phyloP scores from a whole-genome alignment of 2,888 invertebrate genomes.

The Cheilosia vulpina region DNA sequence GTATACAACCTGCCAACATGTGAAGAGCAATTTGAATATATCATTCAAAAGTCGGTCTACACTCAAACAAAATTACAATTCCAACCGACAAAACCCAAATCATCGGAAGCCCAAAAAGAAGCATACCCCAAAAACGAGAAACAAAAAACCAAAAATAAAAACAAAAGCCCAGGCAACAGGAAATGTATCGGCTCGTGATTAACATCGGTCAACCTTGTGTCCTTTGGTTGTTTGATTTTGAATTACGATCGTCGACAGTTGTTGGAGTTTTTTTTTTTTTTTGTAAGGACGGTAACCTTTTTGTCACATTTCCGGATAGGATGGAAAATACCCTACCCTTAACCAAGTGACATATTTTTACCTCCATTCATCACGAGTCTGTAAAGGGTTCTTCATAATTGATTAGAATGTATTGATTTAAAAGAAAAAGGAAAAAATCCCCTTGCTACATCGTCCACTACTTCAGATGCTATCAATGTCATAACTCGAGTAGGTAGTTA shows the following conservation, averaged over 20 bases:
- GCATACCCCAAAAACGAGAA: neutral
- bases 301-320: too few relatives aligned
- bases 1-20: neutral
- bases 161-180: conserved; percentile 45
- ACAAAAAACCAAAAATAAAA: neutral
- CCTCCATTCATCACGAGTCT: too few relatives aligned
- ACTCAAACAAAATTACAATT: conserved; percentile 23
- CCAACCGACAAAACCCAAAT: conserved; percentile 29
- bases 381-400: too few relatives aligned
- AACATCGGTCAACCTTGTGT: conserved; percentile 49
- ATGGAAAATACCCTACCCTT: too few relatives aligned
- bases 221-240: conserved; percentile 63
- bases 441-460: neutral
- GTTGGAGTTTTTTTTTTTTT: too few relatives aligned
- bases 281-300: too few relatives aligned
- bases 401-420: too few relatives aligned
- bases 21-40: conserved; percentile 5
- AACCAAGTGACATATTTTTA: too few relatives aligned
- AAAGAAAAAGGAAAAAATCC: neutral
- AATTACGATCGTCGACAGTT: conserved; percentile 36
- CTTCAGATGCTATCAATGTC: conserved; percentile 34
- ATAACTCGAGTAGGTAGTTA: conserved; percentile 11
- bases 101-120: conserved; percentile 19
- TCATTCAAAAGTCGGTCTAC: conserved; percentile 63
- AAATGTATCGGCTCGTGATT: conserved; percentile 64